phyloP scores from a whole-genome alignment of 2,888 invertebrate genomes.

The Dynastes hyllus region DNA sequence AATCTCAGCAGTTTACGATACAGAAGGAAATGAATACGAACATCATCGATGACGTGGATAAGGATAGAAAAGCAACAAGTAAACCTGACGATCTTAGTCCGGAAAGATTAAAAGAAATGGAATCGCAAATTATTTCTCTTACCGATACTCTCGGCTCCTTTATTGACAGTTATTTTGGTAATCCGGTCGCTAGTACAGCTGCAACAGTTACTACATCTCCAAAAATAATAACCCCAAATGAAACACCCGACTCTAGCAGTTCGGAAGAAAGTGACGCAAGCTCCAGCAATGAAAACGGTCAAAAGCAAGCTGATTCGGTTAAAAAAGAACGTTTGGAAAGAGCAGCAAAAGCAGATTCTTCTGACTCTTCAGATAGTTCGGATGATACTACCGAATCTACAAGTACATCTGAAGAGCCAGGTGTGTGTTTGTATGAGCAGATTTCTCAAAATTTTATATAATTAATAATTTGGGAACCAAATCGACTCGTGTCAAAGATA shows the following conservation, averaged over 20 bases:
- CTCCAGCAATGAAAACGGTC: neutral
- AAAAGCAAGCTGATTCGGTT: neutral
- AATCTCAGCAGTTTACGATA: slow-evolving; percentile 72
- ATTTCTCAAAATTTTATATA: too few relatives aligned
- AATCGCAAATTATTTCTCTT: slow-evolving; percentile 65
- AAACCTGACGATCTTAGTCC: slow-evolving; percentile 64
- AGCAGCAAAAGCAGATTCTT: too few relatives aligned
- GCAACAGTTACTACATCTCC: neutral
- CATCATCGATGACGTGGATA: slow-evolving; percentile 64
- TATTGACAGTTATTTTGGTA: slow-evolving; percentile 6
- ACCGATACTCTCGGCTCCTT: slow-evolving; percentile 7
- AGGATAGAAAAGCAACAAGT: slow-evolving; percentile 14
- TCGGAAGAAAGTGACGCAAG: slow-evolving; percentile 48
- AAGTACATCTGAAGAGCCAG: too few relatives aligned
- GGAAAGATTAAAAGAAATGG: slow-evolving; percentile 63
- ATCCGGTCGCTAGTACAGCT: neutral
- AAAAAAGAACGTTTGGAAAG: too few relatives aligned
- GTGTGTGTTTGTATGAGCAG: too few relatives aligned
- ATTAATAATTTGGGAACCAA: too few relatives aligned
- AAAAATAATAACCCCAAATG: neutral
- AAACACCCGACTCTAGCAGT: slow-evolving; percentile 3
- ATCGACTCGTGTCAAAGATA: too few relatives aligned
- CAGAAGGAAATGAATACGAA: slow-evolving; percentile 62
- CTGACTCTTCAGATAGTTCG: too few relatives aligned
- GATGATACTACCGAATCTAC: too few relatives aligned